Percentiles rank a stretch among this genome's conserved stretches.
These are phyloP conservation scores for Myiozetetes cayanensis DNA, from an alignment of 2,113 vertebrate species.

Conservation along the genomic window DNA sequence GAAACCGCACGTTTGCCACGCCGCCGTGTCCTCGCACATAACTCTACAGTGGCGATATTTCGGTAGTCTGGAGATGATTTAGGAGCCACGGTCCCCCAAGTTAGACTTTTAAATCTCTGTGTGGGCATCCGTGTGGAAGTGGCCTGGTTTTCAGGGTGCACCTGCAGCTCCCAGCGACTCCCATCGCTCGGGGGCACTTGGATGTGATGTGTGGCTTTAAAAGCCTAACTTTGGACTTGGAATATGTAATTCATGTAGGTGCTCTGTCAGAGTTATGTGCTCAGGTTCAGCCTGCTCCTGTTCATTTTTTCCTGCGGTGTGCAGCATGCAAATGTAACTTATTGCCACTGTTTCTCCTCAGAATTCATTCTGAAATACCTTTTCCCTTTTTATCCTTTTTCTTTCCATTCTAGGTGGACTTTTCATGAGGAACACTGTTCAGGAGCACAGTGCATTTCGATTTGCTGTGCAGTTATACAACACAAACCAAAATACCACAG, in stretches of 20 bases:
- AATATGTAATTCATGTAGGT: background rate
- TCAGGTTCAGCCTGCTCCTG: background rate
- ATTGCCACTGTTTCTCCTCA: background rate
- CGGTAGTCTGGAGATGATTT: background rate
- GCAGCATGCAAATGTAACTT: background rate
- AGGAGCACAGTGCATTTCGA: slow-evolving; percentile 98
- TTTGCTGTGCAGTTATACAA: slow-evolving; percentile 99
- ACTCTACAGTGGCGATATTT: background rate
- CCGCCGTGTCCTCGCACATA: background rate
- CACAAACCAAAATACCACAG: slow-evolving; percentile 98
- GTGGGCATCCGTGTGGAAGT: background rate
- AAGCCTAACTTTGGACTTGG: background rate
- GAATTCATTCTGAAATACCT: background rate
- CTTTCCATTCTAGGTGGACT: slow-evolving; percentile 86
- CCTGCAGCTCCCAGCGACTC: background rate
- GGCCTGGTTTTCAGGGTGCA: background rate
- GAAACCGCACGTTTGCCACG: background rate
- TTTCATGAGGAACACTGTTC: slow-evolving; percentile 98
- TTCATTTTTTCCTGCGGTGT: background rate
- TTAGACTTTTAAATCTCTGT: background rate
- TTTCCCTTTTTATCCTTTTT: background rate
- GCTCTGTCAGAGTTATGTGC: background rate
- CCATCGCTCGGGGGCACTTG: background rate
- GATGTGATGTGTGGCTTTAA: background rate
- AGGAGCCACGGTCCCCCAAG: background rate